phyloP scores from a whole-genome alignment of 2,888 invertebrate genomes.

The Cephus pulcher region DNA sequence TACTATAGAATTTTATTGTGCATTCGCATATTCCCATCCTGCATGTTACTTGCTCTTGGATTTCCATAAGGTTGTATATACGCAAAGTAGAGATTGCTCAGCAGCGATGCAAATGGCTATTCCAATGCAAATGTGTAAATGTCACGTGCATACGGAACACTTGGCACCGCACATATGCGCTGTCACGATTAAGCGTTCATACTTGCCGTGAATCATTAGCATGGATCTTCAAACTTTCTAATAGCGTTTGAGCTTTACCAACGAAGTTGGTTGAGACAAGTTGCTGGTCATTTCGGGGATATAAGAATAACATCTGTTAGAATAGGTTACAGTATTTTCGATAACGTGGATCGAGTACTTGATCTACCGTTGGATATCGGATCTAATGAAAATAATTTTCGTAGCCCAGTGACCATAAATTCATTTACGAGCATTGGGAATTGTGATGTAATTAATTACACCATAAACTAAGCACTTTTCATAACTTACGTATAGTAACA shows the following conservation, averaged over 20 bases:
- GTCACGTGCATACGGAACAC: slow-evolving; percentile 21
- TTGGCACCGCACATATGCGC: not conserved
- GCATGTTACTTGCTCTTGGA: slow-evolving; percentile 28
- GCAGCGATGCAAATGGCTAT: slow-evolving; percentile 40
- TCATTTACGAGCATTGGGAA: not conserved
- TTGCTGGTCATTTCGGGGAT: not conserved
- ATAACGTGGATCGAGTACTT: not conserved
- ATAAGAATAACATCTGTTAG: not conserved
- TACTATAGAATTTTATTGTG: not conserved
- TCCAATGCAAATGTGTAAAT: slow-evolving; percentile 39
- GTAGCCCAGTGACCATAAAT: not conserved
- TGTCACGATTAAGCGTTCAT: not conserved
- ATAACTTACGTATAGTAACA: not conserved
- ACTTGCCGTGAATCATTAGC: not conserved
- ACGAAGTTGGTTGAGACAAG: not conserved
- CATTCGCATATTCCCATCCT: slow-evolving; percentile 12
- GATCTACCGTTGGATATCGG: not conserved
- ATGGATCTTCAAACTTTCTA: not conserved
- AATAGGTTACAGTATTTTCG: not conserved
- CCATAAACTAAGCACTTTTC: not conserved
- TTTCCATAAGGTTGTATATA: slow-evolving; percentile 40
- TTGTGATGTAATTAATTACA: not conserved
- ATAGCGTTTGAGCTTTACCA: not conserved
- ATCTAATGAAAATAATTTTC: not conserved
- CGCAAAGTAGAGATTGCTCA: slow-evolving; percentile 27